Conservation (phyloP, 1,140 invertebrate genomes). For the Proales similis region DNA sequence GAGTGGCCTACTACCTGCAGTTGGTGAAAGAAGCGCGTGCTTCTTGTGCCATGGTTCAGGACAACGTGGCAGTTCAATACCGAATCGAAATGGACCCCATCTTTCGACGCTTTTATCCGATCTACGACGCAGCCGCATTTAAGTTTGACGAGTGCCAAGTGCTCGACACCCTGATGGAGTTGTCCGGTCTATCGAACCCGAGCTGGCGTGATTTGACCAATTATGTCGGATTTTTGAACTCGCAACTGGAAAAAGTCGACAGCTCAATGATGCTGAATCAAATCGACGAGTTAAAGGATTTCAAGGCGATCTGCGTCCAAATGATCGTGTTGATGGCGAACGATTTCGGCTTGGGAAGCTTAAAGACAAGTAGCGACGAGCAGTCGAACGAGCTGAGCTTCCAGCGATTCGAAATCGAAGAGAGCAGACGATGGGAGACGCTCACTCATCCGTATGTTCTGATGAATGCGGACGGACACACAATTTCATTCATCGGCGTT, state of each 20-base stretch:
- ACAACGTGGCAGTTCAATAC: too few relatives aligned
- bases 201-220: conserved; percentile 49
- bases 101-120: too few relatives aligned
- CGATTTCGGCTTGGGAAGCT: conserved; percentile 21
- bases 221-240: conserved; percentile 48
- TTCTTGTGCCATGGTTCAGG: too few relatives aligned
- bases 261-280: conserved; percentile 39
- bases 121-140: too few relatives aligned
- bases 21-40: conserved; percentile 18
- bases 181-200: conserved; percentile 45
- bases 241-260: conserved; percentile 45
- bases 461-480: not conserved
- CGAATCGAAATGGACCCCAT: too few relatives aligned
- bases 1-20: conserved; percentile 21
- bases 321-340: conserved; percentile 1
- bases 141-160: too few relatives aligned
- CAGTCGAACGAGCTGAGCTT: too few relatives aligned
- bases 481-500: conserved; percentile 14
- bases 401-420: not conserved
- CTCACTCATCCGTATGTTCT: conserved; percentile 20
- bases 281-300: not conserved
- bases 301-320: conserved; percentile 1
- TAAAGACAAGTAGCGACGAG: not conserved
- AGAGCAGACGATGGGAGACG: conserved; percentile 19
- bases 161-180: conserved; percentile 3